A percentile compares a stretch with the other conserved stretches of the same genome.
Evolutionary conservation across 2,888 invertebrate genomes (phyloP).

Genomic region (Agrochola macilenta): DNA sequence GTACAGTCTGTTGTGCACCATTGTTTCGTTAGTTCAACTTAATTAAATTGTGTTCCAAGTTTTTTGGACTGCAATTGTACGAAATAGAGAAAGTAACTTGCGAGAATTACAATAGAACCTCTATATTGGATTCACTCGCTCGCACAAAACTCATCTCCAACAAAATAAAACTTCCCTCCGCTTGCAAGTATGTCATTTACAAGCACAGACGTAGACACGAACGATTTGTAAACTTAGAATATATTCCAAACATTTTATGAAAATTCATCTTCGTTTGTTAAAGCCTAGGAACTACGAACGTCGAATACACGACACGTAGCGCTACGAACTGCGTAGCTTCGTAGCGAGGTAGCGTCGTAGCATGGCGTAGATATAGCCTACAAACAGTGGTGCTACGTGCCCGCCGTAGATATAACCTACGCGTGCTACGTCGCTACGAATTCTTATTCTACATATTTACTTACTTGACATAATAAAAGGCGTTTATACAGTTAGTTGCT

Average conservation of each 20-base stretch:
- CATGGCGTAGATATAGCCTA: slow-evolving; percentile 54
- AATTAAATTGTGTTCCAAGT: slow-evolving; percentile 35
- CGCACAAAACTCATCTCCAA: not conserved
- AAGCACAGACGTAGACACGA: slow-evolving; percentile 9
- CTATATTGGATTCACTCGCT: not conserved
- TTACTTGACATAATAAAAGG: slow-evolving; percentile 41
- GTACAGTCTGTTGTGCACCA: slow-evolving; percentile 37
- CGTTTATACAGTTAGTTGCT: slow-evolving; percentile 21
- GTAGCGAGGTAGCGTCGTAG: slow-evolving; percentile 44
- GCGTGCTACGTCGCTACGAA: slow-evolving; percentile 58
- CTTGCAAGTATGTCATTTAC: slow-evolving; percentile 18
- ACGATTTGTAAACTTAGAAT: slow-evolving; percentile 35
- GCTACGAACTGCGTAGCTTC: slow-evolving; percentile 56
- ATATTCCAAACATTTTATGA: slow-evolving; percentile 35
- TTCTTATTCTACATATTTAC: slow-evolving; percentile 48
- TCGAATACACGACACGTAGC: slow-evolving; percentile 56
- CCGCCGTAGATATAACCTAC: slow-evolving; percentile 53
- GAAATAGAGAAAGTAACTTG: not conserved
- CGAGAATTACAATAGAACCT: not conserved
- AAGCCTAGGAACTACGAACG: slow-evolving; percentile 38
- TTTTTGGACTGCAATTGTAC: slow-evolving; percentile 16
- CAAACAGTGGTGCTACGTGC: slow-evolving; percentile 55
- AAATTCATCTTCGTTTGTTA: slow-evolving; percentile 42
- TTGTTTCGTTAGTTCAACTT: slow-evolving; percentile 39
- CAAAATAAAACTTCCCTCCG: not conserved